Percentiles rank a stretch among this genome's conserved stretches.
Conservation (phyloP, 2,888 invertebrate genomes). For the Drosophila meridiana region DNA sequence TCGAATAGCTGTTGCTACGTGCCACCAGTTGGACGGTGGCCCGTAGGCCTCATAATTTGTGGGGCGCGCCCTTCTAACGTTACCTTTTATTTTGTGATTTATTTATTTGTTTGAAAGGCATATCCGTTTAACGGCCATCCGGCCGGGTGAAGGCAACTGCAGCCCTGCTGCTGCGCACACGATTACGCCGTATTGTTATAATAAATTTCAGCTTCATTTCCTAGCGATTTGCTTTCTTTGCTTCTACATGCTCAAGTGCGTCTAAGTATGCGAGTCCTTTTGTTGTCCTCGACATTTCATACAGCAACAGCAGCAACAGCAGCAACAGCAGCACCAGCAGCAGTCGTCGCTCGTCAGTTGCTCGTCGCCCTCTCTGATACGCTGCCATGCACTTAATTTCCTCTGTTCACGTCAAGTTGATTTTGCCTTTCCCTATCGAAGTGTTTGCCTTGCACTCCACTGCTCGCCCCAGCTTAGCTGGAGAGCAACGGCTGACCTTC, state of each 20-base stretch:
- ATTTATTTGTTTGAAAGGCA: constrained; percentile 37
- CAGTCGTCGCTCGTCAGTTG: background rate
- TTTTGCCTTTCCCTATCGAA: constrained; percentile 57
- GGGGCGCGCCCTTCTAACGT: background rate
- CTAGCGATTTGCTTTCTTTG: constrained; percentile 42
- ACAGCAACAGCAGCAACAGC: background rate
- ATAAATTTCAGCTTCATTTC: constrained; percentile 76
- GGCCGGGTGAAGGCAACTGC: constrained; percentile 17
- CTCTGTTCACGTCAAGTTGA: constrained; percentile 65
- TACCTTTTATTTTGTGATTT: constrained; percentile 12
- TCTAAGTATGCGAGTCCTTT: constrained; percentile 64
- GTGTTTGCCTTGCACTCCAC: constrained; percentile 69
- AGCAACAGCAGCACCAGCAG: background rate
- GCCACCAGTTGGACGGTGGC: constrained; percentile 29
- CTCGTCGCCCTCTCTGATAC: constrained; percentile 20
- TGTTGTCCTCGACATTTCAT: constrained; percentile 47
- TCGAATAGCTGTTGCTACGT: constrained; percentile 10
- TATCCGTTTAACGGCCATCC: constrained; percentile 46
- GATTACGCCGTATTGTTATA: constrained; percentile 67
- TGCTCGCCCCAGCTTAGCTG: constrained; percentile 37
- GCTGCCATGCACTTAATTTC: constrained; percentile 72
- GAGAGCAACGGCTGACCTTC: constrained; percentile 47
- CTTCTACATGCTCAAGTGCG: constrained; percentile 58
- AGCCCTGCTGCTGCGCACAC: constrained; percentile 32
- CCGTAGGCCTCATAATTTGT: constrained; percentile 33